Evolutionary conservation across 92 coral and sea anemone genomes (phyloP).

Genomic region (Pocillopora grandis): DNA sequence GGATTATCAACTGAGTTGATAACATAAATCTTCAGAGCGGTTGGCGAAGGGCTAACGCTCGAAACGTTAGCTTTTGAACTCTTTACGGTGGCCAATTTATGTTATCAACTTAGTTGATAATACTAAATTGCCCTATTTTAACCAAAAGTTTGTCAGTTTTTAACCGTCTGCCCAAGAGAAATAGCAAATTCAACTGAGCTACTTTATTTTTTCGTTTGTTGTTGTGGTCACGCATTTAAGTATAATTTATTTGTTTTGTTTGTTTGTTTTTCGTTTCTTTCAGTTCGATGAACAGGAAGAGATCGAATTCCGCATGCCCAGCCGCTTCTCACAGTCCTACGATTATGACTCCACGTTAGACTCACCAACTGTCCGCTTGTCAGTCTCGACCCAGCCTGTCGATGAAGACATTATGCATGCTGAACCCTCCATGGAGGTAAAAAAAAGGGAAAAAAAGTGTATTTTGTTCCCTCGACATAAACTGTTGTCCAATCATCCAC

Average conservation of each 20-base stretch:
- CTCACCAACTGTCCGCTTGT: conserved; percentile 84
- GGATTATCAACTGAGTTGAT: too few species aligned
- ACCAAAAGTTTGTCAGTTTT: too few species aligned
- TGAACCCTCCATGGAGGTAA: conserved; percentile 53
- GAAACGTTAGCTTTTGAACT: too few species aligned
- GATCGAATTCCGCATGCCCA: conserved; percentile 66
- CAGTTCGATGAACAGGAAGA: conserved; percentile 62
- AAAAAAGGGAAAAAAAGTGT: neutral
- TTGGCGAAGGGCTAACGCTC: too few species aligned
- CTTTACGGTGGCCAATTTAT: too few species aligned
- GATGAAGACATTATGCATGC: conserved; percentile 60
- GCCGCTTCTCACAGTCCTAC: conserved; percentile 70
- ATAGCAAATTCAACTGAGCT: neutral
- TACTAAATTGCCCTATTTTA: too few species aligned
- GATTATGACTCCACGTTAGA: conserved; percentile 80
- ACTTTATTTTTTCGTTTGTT: neutral
- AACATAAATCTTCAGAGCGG: too few species aligned
- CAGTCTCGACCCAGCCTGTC: conserved; percentile 66
- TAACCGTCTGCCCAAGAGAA: too few species aligned
- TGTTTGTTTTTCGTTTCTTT: neutral
- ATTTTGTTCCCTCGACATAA: neutral
- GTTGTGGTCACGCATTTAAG: neutral
- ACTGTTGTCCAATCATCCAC: neutral
- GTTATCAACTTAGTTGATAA: too few species aligned
- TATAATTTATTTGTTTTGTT: neutral